These are phyloP conservation scores for Microchrysa polita DNA, from an alignment of 2,888 invertebrate genomes.

Conservation along the genomic window DNA sequence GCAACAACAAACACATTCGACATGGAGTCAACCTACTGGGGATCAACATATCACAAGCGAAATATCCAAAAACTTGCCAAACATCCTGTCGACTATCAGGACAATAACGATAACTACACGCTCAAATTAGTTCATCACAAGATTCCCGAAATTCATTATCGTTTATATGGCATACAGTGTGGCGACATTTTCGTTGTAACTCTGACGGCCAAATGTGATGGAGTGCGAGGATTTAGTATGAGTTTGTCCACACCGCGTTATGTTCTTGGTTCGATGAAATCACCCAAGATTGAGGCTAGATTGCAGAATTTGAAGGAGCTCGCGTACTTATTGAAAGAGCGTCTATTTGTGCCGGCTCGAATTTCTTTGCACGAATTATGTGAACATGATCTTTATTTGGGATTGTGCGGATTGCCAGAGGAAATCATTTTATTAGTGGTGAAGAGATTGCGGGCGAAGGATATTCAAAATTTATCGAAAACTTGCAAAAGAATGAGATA, in stretches of 20 bases:
- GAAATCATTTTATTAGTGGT: constrained; percentile 58
- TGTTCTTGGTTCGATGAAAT: constrained; percentile 53
- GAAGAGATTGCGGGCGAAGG: constrained; percentile 50
- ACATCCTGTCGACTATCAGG: constrained; percentile 39
- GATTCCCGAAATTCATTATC: constrained; percentile 41
- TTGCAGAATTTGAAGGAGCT: constrained; percentile 65
- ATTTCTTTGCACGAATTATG: constrained; percentile 66
- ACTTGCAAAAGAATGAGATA: constrained; percentile 43
- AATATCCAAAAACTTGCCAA: constrained; percentile 48
- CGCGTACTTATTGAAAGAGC: constrained; percentile 67
- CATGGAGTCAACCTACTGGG: constrained; percentile 39
- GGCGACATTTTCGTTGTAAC: constrained; percentile 60
- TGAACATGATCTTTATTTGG: constrained; percentile 56
- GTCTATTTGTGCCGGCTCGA: constrained; percentile 67
- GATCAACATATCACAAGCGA: constrained; percentile 52
- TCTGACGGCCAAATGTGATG: constrained; percentile 55
- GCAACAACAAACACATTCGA: background rate
- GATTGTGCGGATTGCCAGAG: constrained; percentile 62
- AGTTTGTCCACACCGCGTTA: constrained; percentile 60
- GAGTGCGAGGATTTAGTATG: constrained; percentile 56
- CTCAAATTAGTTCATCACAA: constrained; percentile 33
- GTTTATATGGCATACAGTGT: constrained; percentile 56
- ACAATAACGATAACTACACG: constrained; percentile 31
- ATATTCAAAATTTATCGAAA: constrained; percentile 45
- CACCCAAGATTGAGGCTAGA: constrained; percentile 54